Evolutionary conservation across 1,140 invertebrate genomes (phyloP).

Genomic region (Frieseomelitta varia): DNA sequence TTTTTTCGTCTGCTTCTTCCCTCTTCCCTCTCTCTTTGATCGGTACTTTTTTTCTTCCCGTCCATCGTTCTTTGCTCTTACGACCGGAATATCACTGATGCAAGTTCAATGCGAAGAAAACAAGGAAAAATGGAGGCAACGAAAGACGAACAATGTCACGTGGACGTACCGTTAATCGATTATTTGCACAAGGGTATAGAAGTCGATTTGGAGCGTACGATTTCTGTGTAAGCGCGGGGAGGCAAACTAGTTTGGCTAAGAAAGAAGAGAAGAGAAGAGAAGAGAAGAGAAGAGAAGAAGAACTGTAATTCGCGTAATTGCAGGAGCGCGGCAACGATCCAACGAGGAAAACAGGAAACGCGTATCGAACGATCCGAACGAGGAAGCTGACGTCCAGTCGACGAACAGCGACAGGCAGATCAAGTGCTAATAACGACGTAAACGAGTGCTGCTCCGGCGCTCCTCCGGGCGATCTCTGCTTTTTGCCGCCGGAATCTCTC

Average conservation of each 20-base stretch:
- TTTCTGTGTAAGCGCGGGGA: too few species aligned
- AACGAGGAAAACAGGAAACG: constrained; percentile 53
- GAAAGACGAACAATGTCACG: too few species aligned
- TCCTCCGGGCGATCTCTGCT: neutral
- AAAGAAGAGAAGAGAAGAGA: constrained; percentile 18
- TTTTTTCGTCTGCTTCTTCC: neutral
- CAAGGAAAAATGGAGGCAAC: neutral
- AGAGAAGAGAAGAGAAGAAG: neutral
- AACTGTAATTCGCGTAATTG: constrained; percentile 60
- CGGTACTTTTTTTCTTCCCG: neutral
- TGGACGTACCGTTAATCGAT: constrained; percentile 68
- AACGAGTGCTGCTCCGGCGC: constrained; percentile 18
- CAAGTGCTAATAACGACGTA: too few species aligned
- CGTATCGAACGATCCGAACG: neutral
- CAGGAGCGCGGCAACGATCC: too few species aligned
- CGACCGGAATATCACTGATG: too few species aligned
- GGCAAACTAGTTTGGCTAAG: constrained; percentile 34
- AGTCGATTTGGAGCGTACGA: constrained; percentile 12
- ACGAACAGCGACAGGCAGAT: too few species aligned
- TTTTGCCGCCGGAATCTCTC: neutral
- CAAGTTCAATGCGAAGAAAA: neutral
- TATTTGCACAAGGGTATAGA: constrained; percentile 59
- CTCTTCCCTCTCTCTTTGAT: constrained; percentile 1
- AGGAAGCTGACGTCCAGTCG: constrained; percentile 1
- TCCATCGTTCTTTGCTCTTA: neutral